Conservation (phyloP, 1,140 invertebrate species). For the Coptotermes formosanus region DNA sequence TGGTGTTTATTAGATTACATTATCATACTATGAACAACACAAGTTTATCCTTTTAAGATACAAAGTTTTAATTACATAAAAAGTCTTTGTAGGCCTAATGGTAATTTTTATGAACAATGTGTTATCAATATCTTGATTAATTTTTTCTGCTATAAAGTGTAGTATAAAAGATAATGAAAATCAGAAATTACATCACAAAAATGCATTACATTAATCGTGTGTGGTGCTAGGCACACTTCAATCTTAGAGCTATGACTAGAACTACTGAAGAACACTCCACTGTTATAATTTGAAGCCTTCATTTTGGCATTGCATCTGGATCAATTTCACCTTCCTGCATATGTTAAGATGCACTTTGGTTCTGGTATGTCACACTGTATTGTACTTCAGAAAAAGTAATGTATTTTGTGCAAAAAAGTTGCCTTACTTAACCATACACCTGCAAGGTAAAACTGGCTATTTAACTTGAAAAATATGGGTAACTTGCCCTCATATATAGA, state of each 20-base stretch:
- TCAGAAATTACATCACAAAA: background rate
- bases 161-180: background rate
- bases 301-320: background rate
- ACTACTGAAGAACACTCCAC: background rate
- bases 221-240: conserved; percentile 2
- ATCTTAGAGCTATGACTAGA: background rate
- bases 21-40: background rate
- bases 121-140: background rate
- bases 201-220: background rate
- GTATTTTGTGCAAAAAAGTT: background rate
- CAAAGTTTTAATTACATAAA: background rate
- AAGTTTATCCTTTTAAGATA: background rate
- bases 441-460: background rate
- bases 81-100: background rate
- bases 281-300: background rate
- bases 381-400: background rate
- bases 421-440: background rate
- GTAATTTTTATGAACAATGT: background rate
- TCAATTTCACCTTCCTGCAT: background rate
- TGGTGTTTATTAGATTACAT: background rate
- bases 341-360: conserved; percentile 13
- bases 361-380: background rate
- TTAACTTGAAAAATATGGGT: background rate
- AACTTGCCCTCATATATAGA: background rate
- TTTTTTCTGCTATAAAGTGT: background rate